A percentile compares a stretch with the other conserved stretches of the same genome.
Evolutionary conservation across 2,888 invertebrate genomes (phyloP).

Genomic region (Tetrapedia diversipes): DNA sequence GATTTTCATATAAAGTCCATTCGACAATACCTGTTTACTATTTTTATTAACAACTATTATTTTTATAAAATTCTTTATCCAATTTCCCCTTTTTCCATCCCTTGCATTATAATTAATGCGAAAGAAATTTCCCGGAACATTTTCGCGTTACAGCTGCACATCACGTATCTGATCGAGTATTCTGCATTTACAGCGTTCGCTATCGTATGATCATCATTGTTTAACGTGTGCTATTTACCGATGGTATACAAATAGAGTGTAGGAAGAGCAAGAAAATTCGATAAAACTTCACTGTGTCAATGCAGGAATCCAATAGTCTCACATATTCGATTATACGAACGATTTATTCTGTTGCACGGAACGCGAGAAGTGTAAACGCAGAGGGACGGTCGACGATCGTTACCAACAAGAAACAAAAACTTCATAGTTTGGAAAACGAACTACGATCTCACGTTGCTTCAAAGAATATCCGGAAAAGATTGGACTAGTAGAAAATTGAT

Average conservation of each 20-base stretch:
- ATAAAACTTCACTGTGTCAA: constrained; percentile 14
- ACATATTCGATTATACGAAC: constrained; percentile 54
- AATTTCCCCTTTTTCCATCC: background rate
- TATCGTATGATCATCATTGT: background rate
- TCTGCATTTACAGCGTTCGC: background rate
- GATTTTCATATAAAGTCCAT: too few species aligned
- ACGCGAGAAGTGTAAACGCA: constrained; percentile 34
- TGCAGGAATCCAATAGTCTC: constrained; percentile 21
- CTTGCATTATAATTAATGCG: background rate
- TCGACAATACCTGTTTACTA: background rate
- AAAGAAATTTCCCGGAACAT: background rate
- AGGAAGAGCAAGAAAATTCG: constrained; percentile 3
- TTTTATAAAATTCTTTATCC: background rate
- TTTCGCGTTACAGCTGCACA: background rate
- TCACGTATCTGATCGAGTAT: background rate
- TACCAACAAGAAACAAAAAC: constrained; percentile 15
- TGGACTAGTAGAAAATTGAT: too few species aligned
- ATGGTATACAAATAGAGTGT: background rate
- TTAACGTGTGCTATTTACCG: constrained; percentile 8
- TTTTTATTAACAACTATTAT: background rate
- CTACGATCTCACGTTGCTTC: too few species aligned
- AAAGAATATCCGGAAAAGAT: too few species aligned
- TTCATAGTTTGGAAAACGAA: background rate
- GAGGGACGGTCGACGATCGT: constrained; percentile 12
- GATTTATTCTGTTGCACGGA: constrained; percentile 49